Conservation (phyloP, 1,140 invertebrate species). For the Drosophila ogumai region DNA sequence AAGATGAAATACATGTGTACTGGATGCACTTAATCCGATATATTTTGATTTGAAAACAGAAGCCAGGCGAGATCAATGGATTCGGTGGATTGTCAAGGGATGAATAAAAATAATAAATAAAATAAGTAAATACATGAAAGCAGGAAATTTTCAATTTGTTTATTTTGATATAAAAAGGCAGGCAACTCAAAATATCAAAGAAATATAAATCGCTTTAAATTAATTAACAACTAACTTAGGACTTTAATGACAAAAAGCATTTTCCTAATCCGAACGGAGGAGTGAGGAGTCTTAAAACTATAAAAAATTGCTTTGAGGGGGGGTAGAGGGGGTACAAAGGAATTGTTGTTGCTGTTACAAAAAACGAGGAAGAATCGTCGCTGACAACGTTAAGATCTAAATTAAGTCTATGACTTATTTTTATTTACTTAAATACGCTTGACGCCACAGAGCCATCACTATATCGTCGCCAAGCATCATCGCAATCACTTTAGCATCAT, state of each 20-base stretch:
- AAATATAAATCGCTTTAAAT: constrained; percentile 54
- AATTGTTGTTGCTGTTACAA: constrained; percentile 39
- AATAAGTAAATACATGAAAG: constrained; percentile 8
- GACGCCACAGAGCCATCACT: constrained; percentile 63
- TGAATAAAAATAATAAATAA: constrained; percentile 10
- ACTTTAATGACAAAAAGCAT: constrained; percentile 79
- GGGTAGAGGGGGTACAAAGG: constrained; percentile 20
- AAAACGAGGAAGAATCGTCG: constrained; percentile 75
- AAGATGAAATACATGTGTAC: constrained; percentile 33
- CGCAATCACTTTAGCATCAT: constrained; percentile 79
- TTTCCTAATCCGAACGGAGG: constrained; percentile 52
- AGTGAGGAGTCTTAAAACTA: constrained; percentile 58
- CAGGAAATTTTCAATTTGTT: constrained; percentile 20
- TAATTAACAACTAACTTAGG: constrained; percentile 77
- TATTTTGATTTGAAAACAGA: constrained; percentile 36
- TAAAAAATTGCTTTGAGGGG: constrained; percentile 56
- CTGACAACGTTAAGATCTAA: constrained; percentile 75
- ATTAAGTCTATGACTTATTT: constrained; percentile 79
- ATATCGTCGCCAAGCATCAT: constrained; percentile 61
- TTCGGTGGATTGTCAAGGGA: constrained; percentile 76
- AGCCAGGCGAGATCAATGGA: constrained; percentile 40
- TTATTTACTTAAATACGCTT: constrained; percentile 75
- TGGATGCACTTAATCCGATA: constrained; percentile 30
- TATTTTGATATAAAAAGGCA: constrained; percentile 62
- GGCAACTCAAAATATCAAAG: constrained; percentile 60